Base-by-base conservation (phyloP, 1,140 invertebrate species). In the Zaprionus tsacasi region DNA sequence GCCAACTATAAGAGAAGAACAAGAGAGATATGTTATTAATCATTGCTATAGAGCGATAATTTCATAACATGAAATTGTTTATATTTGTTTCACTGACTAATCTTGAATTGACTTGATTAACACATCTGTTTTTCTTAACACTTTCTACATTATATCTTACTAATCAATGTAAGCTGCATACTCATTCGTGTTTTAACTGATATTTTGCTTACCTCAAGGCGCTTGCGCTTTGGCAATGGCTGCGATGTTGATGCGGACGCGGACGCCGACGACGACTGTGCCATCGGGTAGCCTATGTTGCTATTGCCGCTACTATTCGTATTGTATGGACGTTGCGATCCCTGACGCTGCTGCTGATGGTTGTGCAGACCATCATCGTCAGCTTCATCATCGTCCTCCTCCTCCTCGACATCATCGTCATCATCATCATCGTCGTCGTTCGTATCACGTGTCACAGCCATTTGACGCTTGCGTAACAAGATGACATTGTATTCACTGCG, bases 401-500 rank as follows among this genome's bases (percentile, higher is more conserved):
- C 35, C 4, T 66, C 67, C 1, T 66, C 67, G 12, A 69, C 82
- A 6, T 78, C 81, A 12, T 85, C 81, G 0, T 83, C 78, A 1
- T 81, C 81, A 3, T 64, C 61, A 5, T 79, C 76, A 1, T 76
- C 82, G 0, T 85, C 77, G 10, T 83, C 78, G 2, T 48, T 66
- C 4, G 38, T 59, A 6, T 81, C 66, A 64, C 74, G 56, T 30
- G 27, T 11, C 38, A 40, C 40, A n/a, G 60, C 58, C 6, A 38
- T 11, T 30, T 50, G 63, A 40, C 48, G 66, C n/a, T 75, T 81
- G 38, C 85, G 75, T 35, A 81, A 55, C 38, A 76, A 33, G 52
- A 68, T 81, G 11, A 72, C 81, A 67, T 73, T 88, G 35, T 88
- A 90, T 69, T 85, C 85, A 57, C 58, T 76, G 54, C 78, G 78